These are phyloP conservation scores for Ondatra zibethicus DNA, from an alignment of 2,113 vertebrate genomes.

Conservation along the genomic window DNA sequence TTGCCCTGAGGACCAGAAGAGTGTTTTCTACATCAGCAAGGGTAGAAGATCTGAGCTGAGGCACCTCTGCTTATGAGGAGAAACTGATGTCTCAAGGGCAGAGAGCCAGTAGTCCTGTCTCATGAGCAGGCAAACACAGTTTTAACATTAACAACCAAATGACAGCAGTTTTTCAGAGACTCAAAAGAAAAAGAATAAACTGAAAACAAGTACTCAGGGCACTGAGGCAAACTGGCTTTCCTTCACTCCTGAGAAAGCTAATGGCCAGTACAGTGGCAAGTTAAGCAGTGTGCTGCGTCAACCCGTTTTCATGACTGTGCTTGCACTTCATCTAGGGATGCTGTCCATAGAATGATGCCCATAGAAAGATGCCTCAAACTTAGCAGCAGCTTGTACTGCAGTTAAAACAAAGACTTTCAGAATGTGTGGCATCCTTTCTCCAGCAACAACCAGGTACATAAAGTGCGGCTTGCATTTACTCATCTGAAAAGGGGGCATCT, in stretches of 20 bases:
- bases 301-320: not conserved
- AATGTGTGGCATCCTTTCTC: not conserved
- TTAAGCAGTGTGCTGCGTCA: not conserved
- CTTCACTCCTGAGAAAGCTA: not conserved
- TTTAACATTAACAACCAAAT: not conserved
- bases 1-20: not conserved
- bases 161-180: not conserved
- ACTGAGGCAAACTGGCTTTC: not conserved
- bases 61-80: not conserved
- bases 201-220: not conserved
- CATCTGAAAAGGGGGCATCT: not conserved
- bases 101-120: not conserved
- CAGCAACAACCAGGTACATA: not conserved
- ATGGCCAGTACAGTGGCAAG: not conserved
- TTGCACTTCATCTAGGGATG: not conserved
- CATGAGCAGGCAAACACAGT: not conserved
- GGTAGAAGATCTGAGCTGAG: not conserved
- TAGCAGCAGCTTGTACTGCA: not conserved
- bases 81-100: not conserved
- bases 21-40: not conserved
- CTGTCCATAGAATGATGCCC: not conserved
- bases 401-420: not conserved
- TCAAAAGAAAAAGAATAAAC: slow-evolving; percentile 28
- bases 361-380: not conserved
- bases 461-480: slow-evolving; percentile 27